Evolutionary conservation across 2,888 invertebrate species (phyloP).

Genomic region (Volucella inanis): DNA sequence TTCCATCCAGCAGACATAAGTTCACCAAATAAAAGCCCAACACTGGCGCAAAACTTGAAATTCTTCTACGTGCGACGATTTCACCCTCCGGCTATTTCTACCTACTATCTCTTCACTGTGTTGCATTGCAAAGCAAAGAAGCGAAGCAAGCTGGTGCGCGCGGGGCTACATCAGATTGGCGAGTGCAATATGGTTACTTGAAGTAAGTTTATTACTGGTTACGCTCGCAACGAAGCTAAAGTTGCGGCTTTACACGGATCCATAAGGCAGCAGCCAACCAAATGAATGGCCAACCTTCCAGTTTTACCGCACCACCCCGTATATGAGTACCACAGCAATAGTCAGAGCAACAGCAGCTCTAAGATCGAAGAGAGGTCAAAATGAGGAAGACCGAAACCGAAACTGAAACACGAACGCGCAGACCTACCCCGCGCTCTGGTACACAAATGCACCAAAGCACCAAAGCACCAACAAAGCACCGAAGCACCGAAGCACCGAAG

Average conservation of each 20-base stretch:
- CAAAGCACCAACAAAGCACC: constrained; percentile 55
- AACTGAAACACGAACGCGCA: constrained; percentile 73
- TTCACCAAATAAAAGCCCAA: constrained; percentile 64
- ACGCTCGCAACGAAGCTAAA: constrained; percentile 68
- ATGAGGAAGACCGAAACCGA: constrained; percentile 75
- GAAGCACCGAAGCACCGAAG: constrained; percentile 40
- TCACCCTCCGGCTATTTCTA: constrained; percentile 72
- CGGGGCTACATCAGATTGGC: constrained; percentile 75
- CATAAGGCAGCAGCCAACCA: constrained; percentile 81
- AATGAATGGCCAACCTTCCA: constrained; percentile 83
- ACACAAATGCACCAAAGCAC: constrained; percentile 51
- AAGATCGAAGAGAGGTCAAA: constrained; percentile 76
- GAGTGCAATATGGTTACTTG: constrained; percentile 73
- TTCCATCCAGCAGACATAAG: constrained; percentile 31
- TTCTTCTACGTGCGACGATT: constrained; percentile 75
- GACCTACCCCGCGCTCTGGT: constrained; percentile 67
- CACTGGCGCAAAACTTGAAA: constrained; percentile 70
- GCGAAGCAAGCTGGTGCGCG: constrained; percentile 51
- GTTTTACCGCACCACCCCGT: constrained; percentile 77
- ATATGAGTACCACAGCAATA: constrained; percentile 63
- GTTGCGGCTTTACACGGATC: constrained; percentile 64
- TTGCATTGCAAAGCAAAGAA: background rate
- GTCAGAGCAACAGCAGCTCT: constrained; percentile 77
- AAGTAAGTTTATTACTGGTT: constrained; percentile 75
- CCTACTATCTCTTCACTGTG: constrained; percentile 43